A percentile compares a stretch with the other conserved stretches of the same genome.
Conservation (phyloP, 64 coral and sea anemone species). For the Montipora foliosa region DNA sequence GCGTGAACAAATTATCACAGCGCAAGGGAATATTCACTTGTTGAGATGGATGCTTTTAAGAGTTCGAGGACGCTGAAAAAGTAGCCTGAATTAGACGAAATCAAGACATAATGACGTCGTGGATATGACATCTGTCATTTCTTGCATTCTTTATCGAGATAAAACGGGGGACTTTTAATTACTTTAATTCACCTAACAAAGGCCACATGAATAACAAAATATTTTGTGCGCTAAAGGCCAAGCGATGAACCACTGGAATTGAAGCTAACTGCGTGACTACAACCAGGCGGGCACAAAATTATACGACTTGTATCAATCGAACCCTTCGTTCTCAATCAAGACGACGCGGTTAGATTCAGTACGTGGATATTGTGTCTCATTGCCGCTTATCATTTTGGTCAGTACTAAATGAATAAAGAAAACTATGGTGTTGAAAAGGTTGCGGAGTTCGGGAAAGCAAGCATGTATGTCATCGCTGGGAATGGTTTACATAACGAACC, state of each 20-base stretch:
- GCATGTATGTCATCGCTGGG: conserved; percentile 22
- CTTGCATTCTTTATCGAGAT: neutral
- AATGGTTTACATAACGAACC: neutral
- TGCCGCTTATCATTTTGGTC: neutral
- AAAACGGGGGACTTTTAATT: neutral
- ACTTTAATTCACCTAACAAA: conserved; percentile 30
- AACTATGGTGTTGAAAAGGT: neutral
- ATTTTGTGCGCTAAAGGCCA: neutral
- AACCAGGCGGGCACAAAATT: neutral
- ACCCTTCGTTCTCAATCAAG: neutral
- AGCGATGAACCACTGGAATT: neutral
- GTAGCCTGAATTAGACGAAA: neutral
- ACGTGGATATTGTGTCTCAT: neutral
- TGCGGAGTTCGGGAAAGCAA: conserved; percentile 10
- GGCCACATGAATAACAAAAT: neutral
- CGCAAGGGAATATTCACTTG: conserved; percentile 32
- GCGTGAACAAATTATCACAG: neutral
- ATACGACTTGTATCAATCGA: too few relatives aligned
- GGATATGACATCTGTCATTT: neutral
- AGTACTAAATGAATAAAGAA: neutral
- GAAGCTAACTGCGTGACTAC: neutral
- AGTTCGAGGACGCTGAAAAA: neutral
- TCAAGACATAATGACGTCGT: neutral
- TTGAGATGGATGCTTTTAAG: too few relatives aligned
- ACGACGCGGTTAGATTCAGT: too few relatives aligned